A percentile compares a stretch with the other conserved stretches of the same genome.
phyloP scores from a whole-genome alignment of 2,113 vertebrate species.

The Gallinago jamesoni region DNA sequence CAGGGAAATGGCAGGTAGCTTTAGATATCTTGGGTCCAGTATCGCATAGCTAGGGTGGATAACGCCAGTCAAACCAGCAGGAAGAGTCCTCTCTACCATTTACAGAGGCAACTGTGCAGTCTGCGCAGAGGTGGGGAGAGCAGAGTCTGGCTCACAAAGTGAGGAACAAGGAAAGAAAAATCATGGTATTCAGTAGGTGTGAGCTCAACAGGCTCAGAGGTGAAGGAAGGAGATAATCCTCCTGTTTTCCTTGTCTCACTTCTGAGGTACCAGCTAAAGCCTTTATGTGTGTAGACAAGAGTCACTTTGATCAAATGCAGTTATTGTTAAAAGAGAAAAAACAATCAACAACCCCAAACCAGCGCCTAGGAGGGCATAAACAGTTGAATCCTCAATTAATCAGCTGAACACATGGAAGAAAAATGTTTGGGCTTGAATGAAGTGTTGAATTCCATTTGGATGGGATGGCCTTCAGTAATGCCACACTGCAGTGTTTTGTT shows the following conservation, averaged over 20 bases:
- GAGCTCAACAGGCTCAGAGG: neutral
- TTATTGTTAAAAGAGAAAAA: neutral
- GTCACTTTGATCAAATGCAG: neutral
- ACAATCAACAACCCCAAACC: neutral
- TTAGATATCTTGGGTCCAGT: neutral
- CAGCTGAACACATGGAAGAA: neutral
- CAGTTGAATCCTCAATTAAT: neutral
- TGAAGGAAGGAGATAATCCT: neutral
- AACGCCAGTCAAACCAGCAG: neutral
- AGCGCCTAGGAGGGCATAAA: neutral
- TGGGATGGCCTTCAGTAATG: neutral
- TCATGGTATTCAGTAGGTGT: neutral
- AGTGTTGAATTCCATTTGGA: neutral
- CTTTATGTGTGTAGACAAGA: neutral
- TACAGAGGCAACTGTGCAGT: neutral
- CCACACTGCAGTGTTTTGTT: neutral
- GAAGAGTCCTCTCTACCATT: neutral
- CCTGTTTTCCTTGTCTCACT: neutral
- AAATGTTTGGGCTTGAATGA: conserved; percentile 13
- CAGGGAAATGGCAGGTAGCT: neutral
- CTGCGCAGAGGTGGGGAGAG: neutral
- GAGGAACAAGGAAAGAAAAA: neutral
- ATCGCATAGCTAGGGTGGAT: neutral
- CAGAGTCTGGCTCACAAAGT: neutral
- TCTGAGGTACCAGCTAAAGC: neutral